These are phyloP conservation scores for Meandrina meandrites DNA, from an alignment of 92 coral and sea anemone species.

Conservation along the genomic window DNA sequence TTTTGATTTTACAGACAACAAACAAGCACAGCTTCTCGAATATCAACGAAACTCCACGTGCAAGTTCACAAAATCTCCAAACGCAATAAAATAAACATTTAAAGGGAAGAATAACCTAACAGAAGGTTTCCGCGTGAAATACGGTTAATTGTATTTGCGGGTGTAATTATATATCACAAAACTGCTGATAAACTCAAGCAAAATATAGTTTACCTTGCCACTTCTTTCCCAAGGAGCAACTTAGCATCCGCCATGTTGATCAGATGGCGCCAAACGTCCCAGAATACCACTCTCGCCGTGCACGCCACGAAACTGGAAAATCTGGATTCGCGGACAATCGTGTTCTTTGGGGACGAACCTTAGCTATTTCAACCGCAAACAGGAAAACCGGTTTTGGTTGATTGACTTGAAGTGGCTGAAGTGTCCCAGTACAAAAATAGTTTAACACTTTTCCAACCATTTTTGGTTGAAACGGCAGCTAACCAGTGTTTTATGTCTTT, in stretches of 20 bases:
- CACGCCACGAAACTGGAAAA: slow-evolving; percentile 8
- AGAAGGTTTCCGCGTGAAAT: not conserved
- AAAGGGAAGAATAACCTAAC: not conserved
- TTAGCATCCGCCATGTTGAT: slow-evolving; percentile 69
- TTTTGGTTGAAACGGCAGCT: no score
- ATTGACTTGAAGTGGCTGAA: no score
- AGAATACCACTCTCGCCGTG: not conserved
- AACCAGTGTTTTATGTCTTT: no score
- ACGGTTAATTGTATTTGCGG: not conserved
- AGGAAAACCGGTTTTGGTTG: no score
- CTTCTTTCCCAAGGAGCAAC: slow-evolving; percentile 62
- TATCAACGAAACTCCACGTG: not conserved
- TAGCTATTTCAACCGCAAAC: no score
- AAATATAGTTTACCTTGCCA: slow-evolving; percentile 52
- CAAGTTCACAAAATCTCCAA: not conserved
- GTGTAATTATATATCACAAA: not conserved
- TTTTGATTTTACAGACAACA: not conserved
- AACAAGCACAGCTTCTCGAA: not conserved
- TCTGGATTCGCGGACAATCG: slow-evolving; percentile 30
- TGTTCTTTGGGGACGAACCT: no score
- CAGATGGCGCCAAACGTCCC: slow-evolving; percentile 22
- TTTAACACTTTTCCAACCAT: no score
- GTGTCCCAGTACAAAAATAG: no score
- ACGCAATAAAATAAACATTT: not conserved
- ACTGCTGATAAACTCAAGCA: not conserved